Evolutionary conservation across 2,888 invertebrate genomes (phyloP).

Genomic region (Bursaphelenchus okinawaensis): DNA sequence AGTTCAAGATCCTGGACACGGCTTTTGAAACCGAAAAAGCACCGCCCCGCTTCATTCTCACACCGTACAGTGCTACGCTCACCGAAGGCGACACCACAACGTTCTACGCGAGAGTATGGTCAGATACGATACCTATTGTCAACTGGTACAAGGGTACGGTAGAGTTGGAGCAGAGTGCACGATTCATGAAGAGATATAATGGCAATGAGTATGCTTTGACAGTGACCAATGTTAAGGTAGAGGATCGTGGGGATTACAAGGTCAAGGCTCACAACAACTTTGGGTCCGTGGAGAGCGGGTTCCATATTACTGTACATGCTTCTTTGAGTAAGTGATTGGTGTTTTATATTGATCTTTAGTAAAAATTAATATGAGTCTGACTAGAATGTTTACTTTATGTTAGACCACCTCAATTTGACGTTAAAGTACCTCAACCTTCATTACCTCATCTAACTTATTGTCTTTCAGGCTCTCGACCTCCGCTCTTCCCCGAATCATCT

Average conservation of each 20-base stretch:
- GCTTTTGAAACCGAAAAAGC: constrained; percentile 70
- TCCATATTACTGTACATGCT: constrained; percentile 77
- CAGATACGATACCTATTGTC: constrained; percentile 84
- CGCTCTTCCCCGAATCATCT: background rate
- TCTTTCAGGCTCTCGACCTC: background rate
- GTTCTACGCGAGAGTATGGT: constrained; percentile 90
- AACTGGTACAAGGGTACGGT: constrained; percentile 90
- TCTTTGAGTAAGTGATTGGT: constrained; percentile 7
- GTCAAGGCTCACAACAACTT: constrained; percentile 94
- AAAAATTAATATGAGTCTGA: no score
- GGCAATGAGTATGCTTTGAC: constrained; percentile 95
- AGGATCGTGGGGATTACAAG: constrained; percentile 93
- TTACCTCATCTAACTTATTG: background rate
- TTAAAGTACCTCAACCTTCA: no score
- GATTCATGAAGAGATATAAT: constrained; percentile 95
- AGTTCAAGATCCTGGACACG: constrained; percentile 91
- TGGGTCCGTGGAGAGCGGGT: constrained; percentile 88
- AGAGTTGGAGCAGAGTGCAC: constrained; percentile 90
- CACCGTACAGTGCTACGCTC: constrained; percentile 81
- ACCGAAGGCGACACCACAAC: constrained; percentile 85
- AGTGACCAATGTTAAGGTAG: constrained; percentile 87
- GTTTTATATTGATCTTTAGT: background rate
- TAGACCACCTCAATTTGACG: constrained; percentile 32
- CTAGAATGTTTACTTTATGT: no score
- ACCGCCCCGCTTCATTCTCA: constrained; percentile 93